phyloP scores from a whole-genome alignment of 1,140 invertebrate genomes.

The Bombus balteatus region DNA sequence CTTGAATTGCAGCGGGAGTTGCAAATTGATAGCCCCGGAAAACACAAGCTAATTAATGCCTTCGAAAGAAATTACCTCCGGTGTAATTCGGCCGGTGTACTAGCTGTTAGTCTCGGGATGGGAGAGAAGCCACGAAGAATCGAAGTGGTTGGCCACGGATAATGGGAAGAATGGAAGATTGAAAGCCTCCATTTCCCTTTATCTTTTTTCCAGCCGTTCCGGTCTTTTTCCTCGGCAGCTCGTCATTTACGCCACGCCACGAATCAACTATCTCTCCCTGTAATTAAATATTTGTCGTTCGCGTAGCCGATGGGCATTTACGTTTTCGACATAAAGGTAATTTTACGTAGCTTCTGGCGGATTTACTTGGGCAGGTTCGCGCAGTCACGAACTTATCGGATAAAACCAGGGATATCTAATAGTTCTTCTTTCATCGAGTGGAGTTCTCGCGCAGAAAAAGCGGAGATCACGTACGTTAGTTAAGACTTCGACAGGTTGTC shows the following conservation, averaged over 20 bases:
- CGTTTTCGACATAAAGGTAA: neutral
- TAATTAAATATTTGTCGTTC: slow-evolving; percentile 48
- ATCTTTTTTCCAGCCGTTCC: slow-evolving; percentile 5
- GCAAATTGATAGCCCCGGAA: slow-evolving; percentile 70
- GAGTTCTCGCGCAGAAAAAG: neutral
- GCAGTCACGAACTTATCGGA: no score
- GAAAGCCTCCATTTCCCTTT: slow-evolving; percentile 62
- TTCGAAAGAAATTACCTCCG: slow-evolving; percentile 72
- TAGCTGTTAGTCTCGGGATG: slow-evolving; percentile 16
- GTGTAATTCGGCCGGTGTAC: slow-evolving; percentile 70
- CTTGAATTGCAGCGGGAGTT: slow-evolving; percentile 31
- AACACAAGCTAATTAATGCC: slow-evolving; percentile 78
- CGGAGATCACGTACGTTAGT: slow-evolving; percentile 57
- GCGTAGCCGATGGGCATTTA: slow-evolving; percentile 8
- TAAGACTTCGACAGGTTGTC: slow-evolving; percentile 66
- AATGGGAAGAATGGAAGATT: slow-evolving; percentile 58
- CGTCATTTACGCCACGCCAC: slow-evolving; percentile 6
- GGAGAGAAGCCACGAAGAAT: slow-evolving; percentile 53
- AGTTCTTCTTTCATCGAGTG: neutral
- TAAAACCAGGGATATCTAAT: neutral
- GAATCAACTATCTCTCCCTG: slow-evolving; percentile 17
- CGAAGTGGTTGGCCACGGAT: slow-evolving; percentile 52
- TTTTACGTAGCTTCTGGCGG: neutral
- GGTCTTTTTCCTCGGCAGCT: neutral
- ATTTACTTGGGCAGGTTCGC: neutral